Percentiles rank a stretch among this genome's conserved stretches.
These are phyloP conservation scores for Spisula subtruncata DNA, from an alignment of 2,888 invertebrate genomes.

Conservation along the genomic window DNA sequence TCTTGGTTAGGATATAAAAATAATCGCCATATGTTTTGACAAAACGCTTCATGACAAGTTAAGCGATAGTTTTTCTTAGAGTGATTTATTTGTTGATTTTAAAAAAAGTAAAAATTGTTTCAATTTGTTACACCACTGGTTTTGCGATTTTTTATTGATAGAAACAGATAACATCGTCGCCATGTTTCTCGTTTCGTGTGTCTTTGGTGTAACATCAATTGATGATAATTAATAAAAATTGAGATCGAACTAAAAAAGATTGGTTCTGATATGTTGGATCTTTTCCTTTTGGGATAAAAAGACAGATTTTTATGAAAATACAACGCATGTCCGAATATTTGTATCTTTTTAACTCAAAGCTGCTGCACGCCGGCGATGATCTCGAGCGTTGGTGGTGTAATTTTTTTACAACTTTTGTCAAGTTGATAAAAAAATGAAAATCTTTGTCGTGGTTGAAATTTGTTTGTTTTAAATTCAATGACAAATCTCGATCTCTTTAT, in stretches of 20 bases:
- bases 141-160: background rate
- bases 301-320: background rate
- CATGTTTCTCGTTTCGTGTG: background rate
- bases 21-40: constrained; percentile 57
- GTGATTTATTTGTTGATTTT: constrained; percentile 42
- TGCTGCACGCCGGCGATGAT: too few relatives aligned
- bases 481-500: too few relatives aligned
- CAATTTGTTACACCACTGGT: background rate
- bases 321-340: too few relatives aligned
- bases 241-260: background rate
- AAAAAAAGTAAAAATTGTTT: background rate
- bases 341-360: too few relatives aligned
- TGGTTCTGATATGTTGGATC: background rate
- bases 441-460: too few relatives aligned
- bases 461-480: too few relatives aligned
- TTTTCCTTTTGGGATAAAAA: background rate
- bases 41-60: constrained; percentile 42
- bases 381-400: too few relatives aligned
- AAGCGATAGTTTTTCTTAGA: constrained; percentile 24
- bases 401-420: too few relatives aligned
- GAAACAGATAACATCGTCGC: background rate
- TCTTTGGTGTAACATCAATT: background rate
- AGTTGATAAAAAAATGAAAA: too few relatives aligned
- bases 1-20: constrained; percentile 27
- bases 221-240: background rate